Percentiles rank a stretch among this genome's conserved stretches.
Evolutionary conservation across 2,888 invertebrate genomes (phyloP).

Genomic region (Chorisops tibialis): DNA sequence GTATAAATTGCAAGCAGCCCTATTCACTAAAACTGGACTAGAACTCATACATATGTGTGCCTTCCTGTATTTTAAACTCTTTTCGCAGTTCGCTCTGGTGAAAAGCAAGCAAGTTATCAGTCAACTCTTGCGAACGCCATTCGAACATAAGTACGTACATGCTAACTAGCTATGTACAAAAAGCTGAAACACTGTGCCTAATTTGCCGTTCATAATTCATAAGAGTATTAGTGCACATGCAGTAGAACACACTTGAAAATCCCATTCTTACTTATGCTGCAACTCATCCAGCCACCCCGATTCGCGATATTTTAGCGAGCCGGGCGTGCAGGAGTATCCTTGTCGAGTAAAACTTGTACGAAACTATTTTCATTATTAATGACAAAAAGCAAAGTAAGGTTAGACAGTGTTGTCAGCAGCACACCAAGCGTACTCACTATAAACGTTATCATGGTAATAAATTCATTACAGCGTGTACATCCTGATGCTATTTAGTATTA

Average conservation of each 20-base stretch:
- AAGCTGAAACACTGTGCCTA: conserved; percentile 3
- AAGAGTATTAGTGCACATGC: conserved; percentile 1
- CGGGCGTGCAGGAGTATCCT: background rate
- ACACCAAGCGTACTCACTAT: conserved; percentile 13
- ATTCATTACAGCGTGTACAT: conserved; percentile 27
- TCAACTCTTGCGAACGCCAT: conserved; percentile 2
- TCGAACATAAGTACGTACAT: too few species aligned
- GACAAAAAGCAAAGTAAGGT: conserved; percentile 28
- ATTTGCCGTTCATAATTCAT: conserved; percentile 19
- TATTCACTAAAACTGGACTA: too few species aligned
- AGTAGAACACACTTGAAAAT: background rate
- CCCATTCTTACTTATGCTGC: background rate
- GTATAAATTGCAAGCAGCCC: too few species aligned
- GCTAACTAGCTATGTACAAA: background rate
- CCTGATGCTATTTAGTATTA: conserved; percentile 22
- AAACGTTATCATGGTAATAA: conserved; percentile 30
- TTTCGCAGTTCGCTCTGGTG: too few species aligned
- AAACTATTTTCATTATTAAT: conserved; percentile 30
- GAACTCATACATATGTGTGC: too few species aligned
- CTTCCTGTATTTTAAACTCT: too few species aligned
- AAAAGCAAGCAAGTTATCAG: background rate
- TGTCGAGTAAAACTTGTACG: background rate
- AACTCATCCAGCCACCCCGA: background rate
- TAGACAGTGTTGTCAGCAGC: conserved; percentile 24
- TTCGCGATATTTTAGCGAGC: background rate